Evolutionary conservation across 2,113 vertebrate species (phyloP), one percentile per base, ranked within the genome.

Genomic region (Scatophagus argus): DNA sequence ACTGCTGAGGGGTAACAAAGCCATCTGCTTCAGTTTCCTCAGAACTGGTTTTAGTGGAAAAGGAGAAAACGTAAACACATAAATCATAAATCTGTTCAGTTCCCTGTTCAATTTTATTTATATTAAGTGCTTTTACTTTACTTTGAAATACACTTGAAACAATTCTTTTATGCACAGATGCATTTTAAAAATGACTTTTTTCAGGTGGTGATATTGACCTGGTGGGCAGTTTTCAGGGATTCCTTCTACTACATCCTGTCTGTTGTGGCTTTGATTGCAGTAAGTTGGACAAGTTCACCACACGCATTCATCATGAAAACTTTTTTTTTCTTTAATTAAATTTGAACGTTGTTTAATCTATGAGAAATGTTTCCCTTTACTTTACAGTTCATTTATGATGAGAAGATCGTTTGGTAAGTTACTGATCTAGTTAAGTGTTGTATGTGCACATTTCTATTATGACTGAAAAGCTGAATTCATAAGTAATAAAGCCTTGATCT

Each of bases 181-280:
- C 54, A 61, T 13, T 43, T 32, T 9, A 51, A 13, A 8, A 36
- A 12, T 75, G 32, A 47, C 39, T 14, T 32, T 54, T 51, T 34
- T 71, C 86, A 99, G 98, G 98, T 99, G 86, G 97, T 99, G 73
- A 77, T 92, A 47, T 93, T 99, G 85, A 99, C 97, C 1, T 95
- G 94, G 95, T 99, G 98, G 97, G 95, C 98, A 0, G 96, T 99
- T 79, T 98, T 96, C 91, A 95, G 98, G 43, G 98, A 99, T 87
- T 99, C 98, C 8, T 88, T 95, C 70, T 99, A 97, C 91, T 99
- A 99, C 92, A 99, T 93, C 0, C 72, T 99, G 52, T 95, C 97
- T 12, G 96, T 99, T 58, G 0, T 99, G 0, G 72, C 97, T 39
- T 95, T 99, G 79, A 99, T 99, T 38, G 94, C 92, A 66, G 98